These are phyloP conservation scores for Pygoscelis adeliae DNA, from an alignment of 2,113 vertebrate genomes.

Conservation along the genomic window DNA sequence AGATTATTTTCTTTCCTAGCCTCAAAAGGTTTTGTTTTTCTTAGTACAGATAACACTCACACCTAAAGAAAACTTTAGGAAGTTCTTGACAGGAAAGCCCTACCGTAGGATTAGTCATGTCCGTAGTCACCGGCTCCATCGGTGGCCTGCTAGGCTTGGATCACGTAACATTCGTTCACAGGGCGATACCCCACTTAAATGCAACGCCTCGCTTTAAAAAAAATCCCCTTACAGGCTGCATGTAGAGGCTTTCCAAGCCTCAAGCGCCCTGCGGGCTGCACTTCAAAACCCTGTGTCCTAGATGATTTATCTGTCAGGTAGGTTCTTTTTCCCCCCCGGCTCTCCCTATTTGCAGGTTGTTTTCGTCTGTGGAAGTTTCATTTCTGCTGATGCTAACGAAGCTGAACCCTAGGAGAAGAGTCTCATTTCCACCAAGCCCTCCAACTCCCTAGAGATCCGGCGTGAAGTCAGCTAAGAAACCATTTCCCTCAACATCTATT, in stretches of 20 bases:
- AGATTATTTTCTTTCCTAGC: background rate
- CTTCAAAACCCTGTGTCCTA: background rate
- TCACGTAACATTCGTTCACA: fast-evolving
- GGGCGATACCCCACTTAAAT: background rate
- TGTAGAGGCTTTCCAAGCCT: background rate
- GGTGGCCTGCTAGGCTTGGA: background rate
- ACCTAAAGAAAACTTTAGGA: background rate
- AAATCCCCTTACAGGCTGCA: background rate
- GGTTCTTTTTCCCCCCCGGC: background rate
- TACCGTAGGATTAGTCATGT: background rate
- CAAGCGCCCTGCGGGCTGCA: background rate
- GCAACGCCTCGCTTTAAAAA: background rate
- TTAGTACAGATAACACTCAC: background rate
- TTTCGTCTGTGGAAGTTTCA: background rate
- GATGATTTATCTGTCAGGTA: background rate
- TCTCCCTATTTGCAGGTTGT: background rate
- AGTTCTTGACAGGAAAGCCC: background rate
- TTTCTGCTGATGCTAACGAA: background rate
- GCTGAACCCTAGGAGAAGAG: background rate
- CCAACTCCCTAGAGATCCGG: background rate
- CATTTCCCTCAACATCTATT: background rate
- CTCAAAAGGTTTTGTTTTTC: background rate
- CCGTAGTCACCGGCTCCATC: too few relatives aligned
- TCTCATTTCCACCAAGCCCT: background rate
- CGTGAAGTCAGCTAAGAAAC: background rate